These are phyloP conservation scores for Manis pentadactyla DNA, from an alignment of 2,797 vertebrate genomes.

Conservation along the genomic window DNA sequence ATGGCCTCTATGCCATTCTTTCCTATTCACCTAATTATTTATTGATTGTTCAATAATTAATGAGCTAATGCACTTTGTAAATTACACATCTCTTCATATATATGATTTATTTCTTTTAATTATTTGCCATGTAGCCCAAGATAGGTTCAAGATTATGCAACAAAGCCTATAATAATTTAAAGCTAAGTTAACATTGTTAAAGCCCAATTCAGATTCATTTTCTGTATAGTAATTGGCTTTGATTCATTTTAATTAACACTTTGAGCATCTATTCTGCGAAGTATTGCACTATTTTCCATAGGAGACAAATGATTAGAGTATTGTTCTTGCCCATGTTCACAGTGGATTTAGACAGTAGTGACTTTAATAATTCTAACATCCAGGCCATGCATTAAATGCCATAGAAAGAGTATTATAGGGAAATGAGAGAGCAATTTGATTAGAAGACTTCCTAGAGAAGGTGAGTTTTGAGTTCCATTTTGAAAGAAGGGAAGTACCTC, in stretches of 20 bases:
- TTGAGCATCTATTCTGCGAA: not conserved
- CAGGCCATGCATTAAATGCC: not conserved
- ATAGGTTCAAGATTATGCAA: not conserved
- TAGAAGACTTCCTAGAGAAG: not conserved
- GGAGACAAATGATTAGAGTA: not conserved
- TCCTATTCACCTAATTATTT: not conserved
- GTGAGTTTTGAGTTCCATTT: not conserved
- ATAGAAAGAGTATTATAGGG: not conserved
- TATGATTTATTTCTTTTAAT: not conserved
- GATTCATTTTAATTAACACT: constrained; percentile 8
- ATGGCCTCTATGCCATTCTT: not conserved
- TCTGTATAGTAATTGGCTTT: not conserved
- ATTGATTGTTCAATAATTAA: constrained; percentile 3
- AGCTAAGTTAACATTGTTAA: constrained; percentile 17
- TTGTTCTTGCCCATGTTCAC: not conserved
- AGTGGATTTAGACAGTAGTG: not conserved
- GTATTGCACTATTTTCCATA: not conserved
- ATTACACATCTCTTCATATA: not conserved
- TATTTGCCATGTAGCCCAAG: not conserved
- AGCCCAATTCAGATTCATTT: not conserved
- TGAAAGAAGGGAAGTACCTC: not conserved
- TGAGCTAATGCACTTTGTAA: not conserved
- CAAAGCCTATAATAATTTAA: constrained; percentile 10
- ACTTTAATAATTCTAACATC: not conserved
- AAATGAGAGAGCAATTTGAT: not conserved